Evolutionary conservation across 2,113 vertebrate species (phyloP).

Genomic region (Tretioscincus oriximinensis): DNA sequence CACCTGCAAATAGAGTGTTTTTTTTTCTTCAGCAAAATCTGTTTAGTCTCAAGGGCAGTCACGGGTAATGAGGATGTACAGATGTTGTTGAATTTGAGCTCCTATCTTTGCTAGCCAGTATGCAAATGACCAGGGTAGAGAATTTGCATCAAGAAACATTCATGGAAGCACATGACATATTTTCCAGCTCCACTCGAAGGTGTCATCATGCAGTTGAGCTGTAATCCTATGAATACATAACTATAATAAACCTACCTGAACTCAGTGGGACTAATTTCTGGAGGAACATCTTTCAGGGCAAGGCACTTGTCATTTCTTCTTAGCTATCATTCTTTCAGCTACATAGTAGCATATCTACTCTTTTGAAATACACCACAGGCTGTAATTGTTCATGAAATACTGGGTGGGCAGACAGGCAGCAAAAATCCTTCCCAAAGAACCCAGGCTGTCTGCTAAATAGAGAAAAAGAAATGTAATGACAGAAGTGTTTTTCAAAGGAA

Average conservation of each 20-base stretch:
- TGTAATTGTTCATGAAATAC: constrained; percentile 13
- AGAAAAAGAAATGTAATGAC: not conserved
- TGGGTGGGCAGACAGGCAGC: not conserved
- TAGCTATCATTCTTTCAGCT: no score
- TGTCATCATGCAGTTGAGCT: not conserved
- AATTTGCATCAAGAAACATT: not conserved
- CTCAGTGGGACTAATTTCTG: not conserved
- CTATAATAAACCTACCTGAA: constrained; percentile 7
- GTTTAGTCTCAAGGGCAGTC: no score
- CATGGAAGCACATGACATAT: not conserved
- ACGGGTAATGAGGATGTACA: no score
- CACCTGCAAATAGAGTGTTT: no score
- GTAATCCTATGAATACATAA: not conserved
- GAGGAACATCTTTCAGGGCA: not conserved
- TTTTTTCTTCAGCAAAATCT: not conserved
- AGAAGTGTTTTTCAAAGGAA: not conserved
- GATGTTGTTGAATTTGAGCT: not conserved
- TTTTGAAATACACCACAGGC: constrained; percentile 1
- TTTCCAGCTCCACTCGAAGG: not conserved
- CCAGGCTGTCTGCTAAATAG: not conserved
- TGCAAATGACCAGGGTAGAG: not conserved
- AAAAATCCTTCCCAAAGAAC: not conserved
- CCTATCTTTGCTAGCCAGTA: not conserved
- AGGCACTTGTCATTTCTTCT: not conserved
- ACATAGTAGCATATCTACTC: not conserved